Evolutionary conservation across 2,113 vertebrate species (phyloP), one percentile per base, ranked within the genome.

Genomic region (Shinisaurus crocodilurus): DNA sequence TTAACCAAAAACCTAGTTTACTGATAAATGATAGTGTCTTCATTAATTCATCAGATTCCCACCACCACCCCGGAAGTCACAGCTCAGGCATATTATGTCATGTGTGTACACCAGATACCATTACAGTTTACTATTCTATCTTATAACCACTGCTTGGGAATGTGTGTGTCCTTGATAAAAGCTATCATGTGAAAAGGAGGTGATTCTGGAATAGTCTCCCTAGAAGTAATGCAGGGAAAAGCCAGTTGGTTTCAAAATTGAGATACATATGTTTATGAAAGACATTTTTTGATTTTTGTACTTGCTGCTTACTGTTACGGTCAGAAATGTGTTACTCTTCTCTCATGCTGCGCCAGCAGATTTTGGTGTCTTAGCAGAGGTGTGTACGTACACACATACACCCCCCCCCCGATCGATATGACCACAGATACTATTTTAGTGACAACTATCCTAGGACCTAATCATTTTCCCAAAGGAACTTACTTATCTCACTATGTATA

Each of bases 11-110:
- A 34, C 18, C 29, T 54, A 10, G 43, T 86, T 74, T 86, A 12
- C 84, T 74, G 65, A n/a, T 70, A 48, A 85, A 70, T 65, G 18
- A 80, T 45, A 88, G 10, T 88, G 60, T 80, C 34, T 88, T 50
- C 20, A n/a, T 69, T 65, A 80, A 43, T 76, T 60, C 63, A 76
- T n/a, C n/a, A n/a, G n/a, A n/a, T n/a, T n/a, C n/a, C n/a, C n/a
- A n/a, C n/a, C n/a, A n/a, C n/a, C n/a, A n/a, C n/a, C n/a, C n/a
- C n/a, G n/a, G n/a, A n/a, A n/a, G n/a, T n/a, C 1, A n/a, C 27
- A 60, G 3, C 6, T 88, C 60, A 67, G 57, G 2, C 40, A 34
- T 37, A 76, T 77, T 16, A 3, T 76, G 40, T 87, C 40, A 60
- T 67, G 9, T 87, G 29, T 20, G 27, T 43, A 43, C 65, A 67